phyloP scores from a whole-genome alignment of 2,888 invertebrate genomes.

The Sepiola atlantica region DNA sequence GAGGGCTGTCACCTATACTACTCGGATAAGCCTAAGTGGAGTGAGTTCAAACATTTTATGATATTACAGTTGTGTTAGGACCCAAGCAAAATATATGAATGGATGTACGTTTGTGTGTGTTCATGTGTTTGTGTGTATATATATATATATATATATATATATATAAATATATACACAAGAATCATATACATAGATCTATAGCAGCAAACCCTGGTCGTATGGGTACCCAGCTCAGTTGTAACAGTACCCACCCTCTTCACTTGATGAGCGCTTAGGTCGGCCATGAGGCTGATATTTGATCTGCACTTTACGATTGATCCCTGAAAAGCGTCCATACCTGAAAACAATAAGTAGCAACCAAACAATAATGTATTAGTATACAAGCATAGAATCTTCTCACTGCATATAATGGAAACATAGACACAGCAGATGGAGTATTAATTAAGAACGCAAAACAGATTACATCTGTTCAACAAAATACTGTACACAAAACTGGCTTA shows the following conservation, averaged over 20 bases:
- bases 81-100: conserved; percentile 16
- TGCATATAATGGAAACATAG: background rate
- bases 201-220: background rate
- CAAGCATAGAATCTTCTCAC: conserved; percentile 22
- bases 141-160: background rate
- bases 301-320: conserved; percentile 99
- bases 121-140: background rate
- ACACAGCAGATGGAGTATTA: background rate
- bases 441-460: background rate
- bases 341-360: conserved; percentile 49
- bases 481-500: background rate
- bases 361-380: conserved; percentile 19
- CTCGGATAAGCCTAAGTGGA: conserved; percentile 15
- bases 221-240: conserved; percentile 33
- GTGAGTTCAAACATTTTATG: conserved; percentile 32
- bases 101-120: background rate
- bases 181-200: background rate
- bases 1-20: conserved; percentile 32
- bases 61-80: conserved; percentile 32
- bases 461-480: background rate
- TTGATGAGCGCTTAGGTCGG: conserved; percentile 70
- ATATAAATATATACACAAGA: background rate
- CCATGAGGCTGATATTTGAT: conserved; percentile 99
- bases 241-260: conserved; percentile 67
- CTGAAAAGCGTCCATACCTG: conserved; percentile 89